phyloP scores from a whole-genome alignment of 2,113 vertebrate genomes.

The Vulpes lagopus region DNA sequence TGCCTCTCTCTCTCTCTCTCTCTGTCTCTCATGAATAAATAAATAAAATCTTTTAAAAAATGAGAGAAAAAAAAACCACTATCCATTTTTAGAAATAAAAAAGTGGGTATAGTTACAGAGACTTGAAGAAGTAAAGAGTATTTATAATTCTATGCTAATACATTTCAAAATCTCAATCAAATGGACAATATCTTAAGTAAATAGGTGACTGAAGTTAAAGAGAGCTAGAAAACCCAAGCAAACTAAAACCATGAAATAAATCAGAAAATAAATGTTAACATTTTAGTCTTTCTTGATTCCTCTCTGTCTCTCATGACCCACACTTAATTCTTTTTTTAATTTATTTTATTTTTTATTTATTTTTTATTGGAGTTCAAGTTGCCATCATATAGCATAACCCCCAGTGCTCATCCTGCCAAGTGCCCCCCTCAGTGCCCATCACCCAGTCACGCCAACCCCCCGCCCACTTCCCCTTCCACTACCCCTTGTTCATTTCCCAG shows the following conservation, averaged over 20 bases:
- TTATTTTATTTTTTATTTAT: too few relatives aligned
- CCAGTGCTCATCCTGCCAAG: too few relatives aligned
- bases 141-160: not conserved
- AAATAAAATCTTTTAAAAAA: too few relatives aligned
- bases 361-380: too few relatives aligned
- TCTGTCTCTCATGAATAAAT: too few relatives aligned
- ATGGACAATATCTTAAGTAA: not conserved
- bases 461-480: too few relatives aligned
- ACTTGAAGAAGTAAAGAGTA: not conserved
- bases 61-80: not conserved
- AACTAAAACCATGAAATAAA: conserved; percentile 1
- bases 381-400: too few relatives aligned
- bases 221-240: not conserved
- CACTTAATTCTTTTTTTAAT: not conserved
- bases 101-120: not conserved
- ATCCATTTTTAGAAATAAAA: not conserved
- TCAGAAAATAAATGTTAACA: not conserved
- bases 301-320: not conserved
- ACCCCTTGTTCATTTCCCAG: too few relatives aligned
- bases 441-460: too few relatives aligned
- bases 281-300: not conserved
- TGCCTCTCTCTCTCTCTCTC: too few relatives aligned
- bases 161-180: not conserved
- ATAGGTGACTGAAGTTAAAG: not conserved
- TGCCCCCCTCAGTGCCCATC: too few relatives aligned